Base-by-base conservation (phyloP, 2,113 vertebrate genomes). In the Pantherophis guttatus region DNA sequence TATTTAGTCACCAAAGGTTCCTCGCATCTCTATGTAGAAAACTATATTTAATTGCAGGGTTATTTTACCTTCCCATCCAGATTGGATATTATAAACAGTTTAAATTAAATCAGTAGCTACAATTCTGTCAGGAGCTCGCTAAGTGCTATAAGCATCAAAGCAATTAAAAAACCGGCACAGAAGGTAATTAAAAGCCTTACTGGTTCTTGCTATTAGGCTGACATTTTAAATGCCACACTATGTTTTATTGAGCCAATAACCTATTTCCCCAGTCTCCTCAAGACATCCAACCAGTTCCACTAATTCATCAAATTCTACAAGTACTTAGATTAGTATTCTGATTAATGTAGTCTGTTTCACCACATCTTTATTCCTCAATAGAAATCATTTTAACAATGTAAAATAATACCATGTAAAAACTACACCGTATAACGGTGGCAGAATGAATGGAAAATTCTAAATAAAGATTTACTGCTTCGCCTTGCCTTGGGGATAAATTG, bases 181-280 rank as follows among this genome's bases (percentile, higher is more conserved):
- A 99, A 99, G 99, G 99, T 98, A 99, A 99, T 99, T 99, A 99
- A 99, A 99, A 99, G 99, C 98, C 98, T 99, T 99, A 99, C 98
- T 99, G 99, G 98, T 99, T 99, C 98, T 98, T 98, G 98, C 98
- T 98, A 98, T 98, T 99, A 98, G 98, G 98, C 97, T 98, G 98
- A 98, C 98, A 98, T 98, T 99, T 99, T 98, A 98, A 98, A 98
- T 97, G 98, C 98, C 98, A 97, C 98, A 98, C 97, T 98, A 98
- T 98, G 98, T 98, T 99, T 98, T 98, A 98, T 98, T 98, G 97
- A 98, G 98, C 98, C 98, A 98, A 98, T 98, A 98, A 98, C 98
- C 98, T 98, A 98, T 98, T 98, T 98, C 98, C 98, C 98, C 97
- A 96, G 95, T 98, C 98, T 98, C 97, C 65, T 97, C 97, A 98